Base-by-base conservation (phyloP, 2,888 invertebrate species). In the Apoda limacodes region DNA sequence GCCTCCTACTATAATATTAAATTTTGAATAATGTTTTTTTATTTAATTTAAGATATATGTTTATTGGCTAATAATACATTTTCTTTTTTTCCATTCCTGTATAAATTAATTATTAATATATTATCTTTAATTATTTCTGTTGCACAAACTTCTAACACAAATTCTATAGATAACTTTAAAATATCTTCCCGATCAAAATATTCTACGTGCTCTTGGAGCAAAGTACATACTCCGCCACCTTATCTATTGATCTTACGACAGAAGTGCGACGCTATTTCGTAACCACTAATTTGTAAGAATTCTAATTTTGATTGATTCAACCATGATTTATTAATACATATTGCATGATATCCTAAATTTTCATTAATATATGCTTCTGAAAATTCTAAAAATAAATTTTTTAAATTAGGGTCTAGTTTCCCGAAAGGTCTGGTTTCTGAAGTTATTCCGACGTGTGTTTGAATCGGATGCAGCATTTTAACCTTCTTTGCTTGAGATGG, bases 131-230 rank as follows among this genome's bases (percentile, higher is more conserved):
- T 3, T 3, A 35, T 28, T 15, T 32, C 32, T 3, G 32, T 27
- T n/a, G 32, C 32, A 29, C 32, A 32, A 17, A 24, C 27, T 30
- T 35, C 35, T 14, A 35, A 29, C 7, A 32, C 25, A 13, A 11
- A 29, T 27, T 34, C 30, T 15, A 30, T 20, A 5, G 30, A 17
- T 10, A 34, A 5, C 10, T 29, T 25, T 7, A 22, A 17, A 20
- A 34, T 30, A 9, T 34, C 34, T 3, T 11, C 13, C 3, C 31
- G 7, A 14, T 31, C 26, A 9, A 3, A 22, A 13, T 9, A 31
- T 13, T 22, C 19, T 4, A 26, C 15, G 11, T 31, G 13, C 22
- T 31, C 20, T 11, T 10, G 23, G n/a, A n/a, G n/a, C n/a, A n/a
- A n/a, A n/a, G n/a, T n/a, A n/a, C n/a, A n/a, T n/a, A n/a, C n/a